phyloP scores from a whole-genome alignment of 92 coral and sea anemone species.

The Epizoanthus rinbou region DNA sequence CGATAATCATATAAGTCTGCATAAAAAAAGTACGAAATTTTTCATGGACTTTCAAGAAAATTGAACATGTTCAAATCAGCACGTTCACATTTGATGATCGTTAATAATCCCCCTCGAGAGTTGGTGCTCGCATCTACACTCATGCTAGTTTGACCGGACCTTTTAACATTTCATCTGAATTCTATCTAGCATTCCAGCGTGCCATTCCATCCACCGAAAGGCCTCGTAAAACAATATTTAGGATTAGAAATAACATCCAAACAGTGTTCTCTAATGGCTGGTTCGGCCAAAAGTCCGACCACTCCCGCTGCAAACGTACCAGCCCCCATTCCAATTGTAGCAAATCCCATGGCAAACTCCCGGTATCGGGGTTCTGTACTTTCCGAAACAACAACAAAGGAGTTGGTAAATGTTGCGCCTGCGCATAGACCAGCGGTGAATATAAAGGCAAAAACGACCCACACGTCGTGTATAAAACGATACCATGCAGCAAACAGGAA shows the following conservation, averaged over 20 bases:
- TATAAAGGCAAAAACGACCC: slow-evolving; percentile 81
- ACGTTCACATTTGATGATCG: too few relatives aligned
- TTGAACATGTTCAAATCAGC: too few relatives aligned
- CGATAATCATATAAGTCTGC: too few relatives aligned
- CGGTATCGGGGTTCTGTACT: slow-evolving; percentile 65
- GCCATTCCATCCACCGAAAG: slow-evolving; percentile 82
- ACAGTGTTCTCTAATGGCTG: slow-evolving; percentile 77
- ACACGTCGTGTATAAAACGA: slow-evolving; percentile 79
- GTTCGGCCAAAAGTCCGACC: slow-evolving; percentile 77
- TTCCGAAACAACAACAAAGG: slow-evolving; percentile 83
- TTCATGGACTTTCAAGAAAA: too few relatives aligned
- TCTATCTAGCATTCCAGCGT: slow-evolving; percentile 45
- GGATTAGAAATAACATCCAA: slow-evolving; percentile 56
- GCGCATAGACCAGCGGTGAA: slow-evolving; percentile 88
- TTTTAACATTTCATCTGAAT: too few relatives aligned
- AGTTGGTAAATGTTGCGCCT: slow-evolving; percentile 88
- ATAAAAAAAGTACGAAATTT: too few relatives aligned
- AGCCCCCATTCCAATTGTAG: slow-evolving; percentile 93
- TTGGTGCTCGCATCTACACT: too few relatives aligned
- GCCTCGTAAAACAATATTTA: slow-evolving; percentile 86
- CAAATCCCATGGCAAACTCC: slow-evolving; percentile 93
- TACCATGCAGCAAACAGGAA: slow-evolving; percentile 86
- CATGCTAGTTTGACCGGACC: too few relatives aligned
- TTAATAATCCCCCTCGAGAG: too few relatives aligned
- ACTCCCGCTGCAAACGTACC: slow-evolving; percentile 89